Conservation (phyloP, 1,140 invertebrate species). For the Tenebrio molitor region DNA sequence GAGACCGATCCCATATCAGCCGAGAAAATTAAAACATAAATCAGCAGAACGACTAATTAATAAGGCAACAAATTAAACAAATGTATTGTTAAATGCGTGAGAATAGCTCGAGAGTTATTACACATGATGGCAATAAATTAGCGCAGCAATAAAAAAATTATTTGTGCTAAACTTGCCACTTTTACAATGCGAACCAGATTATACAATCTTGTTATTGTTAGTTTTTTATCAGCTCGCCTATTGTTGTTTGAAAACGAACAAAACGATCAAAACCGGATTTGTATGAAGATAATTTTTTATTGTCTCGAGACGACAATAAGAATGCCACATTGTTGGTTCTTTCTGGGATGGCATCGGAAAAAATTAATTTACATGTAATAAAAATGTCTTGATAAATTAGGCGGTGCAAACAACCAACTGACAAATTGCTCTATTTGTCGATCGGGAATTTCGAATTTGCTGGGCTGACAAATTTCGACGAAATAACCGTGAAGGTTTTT, state of each 20-base stretch:
- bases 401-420: not conserved
- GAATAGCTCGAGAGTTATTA: conserved; percentile 29
- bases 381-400: conserved; percentile 21
- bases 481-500: not conserved
- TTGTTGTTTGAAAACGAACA: conserved; percentile 11
- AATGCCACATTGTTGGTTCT: conserved; percentile 1
- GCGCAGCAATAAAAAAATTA: conserved; percentile 22
- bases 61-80: conserved; percentile 38
- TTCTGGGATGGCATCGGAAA: conserved; percentile 15
- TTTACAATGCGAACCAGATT: conserved; percentile 33
- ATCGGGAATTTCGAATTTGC: no score
- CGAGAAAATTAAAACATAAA: conserved; percentile 33
- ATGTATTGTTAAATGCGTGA: conserved; percentile 40
- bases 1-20: conserved; percentile 11
- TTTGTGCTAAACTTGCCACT: conserved; percentile 22
- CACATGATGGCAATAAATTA: conserved; percentile 34
- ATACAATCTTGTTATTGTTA: conserved; percentile 10
- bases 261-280: conserved; percentile 22
- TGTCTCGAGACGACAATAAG: conserved; percentile 19
- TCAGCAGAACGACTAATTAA: conserved; percentile 29
- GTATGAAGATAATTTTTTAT: conserved; percentile 20
- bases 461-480: no score
- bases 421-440: conserved; percentile 7
- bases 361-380: conserved; percentile 28
- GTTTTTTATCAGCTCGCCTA: conserved; percentile 20